Conservation (phyloP, 2,113 vertebrate species). For the Mesoclemmys tuberculata region DNA sequence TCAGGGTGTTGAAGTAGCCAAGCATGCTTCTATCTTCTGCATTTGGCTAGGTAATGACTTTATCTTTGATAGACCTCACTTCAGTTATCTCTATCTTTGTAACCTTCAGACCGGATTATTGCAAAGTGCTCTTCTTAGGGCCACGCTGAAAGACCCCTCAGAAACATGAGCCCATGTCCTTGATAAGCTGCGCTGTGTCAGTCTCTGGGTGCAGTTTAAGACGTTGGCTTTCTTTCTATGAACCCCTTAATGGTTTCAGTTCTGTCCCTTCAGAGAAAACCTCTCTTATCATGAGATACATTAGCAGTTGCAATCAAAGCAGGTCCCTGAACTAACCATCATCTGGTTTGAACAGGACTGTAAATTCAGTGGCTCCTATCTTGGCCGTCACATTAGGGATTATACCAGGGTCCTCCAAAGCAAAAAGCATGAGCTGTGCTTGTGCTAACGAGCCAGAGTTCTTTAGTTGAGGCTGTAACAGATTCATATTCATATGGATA, state of each 20-base stretch:
- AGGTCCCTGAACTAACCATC: background rate
- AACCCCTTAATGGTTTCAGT: background rate
- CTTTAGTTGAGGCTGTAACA: background rate
- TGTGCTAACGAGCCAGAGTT: background rate
- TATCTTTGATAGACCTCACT: background rate
- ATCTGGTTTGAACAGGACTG: fast-evolving
- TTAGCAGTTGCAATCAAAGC: background rate
- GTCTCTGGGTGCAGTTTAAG: background rate
- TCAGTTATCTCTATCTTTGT: background rate
- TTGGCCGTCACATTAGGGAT: background rate
- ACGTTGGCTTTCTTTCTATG: background rate
- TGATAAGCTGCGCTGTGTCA: background rate
- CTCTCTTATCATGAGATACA: background rate
- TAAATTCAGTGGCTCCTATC: background rate
- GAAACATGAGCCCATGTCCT: background rate
- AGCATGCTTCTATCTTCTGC: background rate
- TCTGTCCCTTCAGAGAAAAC: background rate
- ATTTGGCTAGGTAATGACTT: background rate
- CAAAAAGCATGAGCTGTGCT: background rate
- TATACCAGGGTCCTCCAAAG: background rate
- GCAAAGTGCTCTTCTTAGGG: background rate
- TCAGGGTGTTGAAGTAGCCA: background rate
- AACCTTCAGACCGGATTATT: background rate
- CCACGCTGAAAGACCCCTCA: background rate
- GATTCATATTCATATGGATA: too few relatives aligned